Evolutionary conservation across 1,140 invertebrate species (phyloP).

Genomic region (Mizuhopecten yessoensis): DNA sequence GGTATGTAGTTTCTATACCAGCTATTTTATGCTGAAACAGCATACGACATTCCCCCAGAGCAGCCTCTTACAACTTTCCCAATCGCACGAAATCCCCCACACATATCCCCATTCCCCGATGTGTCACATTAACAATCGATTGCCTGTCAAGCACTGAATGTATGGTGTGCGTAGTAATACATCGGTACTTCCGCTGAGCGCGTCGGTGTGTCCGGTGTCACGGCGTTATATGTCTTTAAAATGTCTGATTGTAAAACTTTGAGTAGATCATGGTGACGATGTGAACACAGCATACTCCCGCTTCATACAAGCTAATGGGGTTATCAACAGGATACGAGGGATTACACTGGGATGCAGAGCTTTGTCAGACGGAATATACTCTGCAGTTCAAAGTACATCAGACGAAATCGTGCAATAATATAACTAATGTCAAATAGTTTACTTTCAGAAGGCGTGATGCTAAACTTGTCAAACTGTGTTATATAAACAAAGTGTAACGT

Average conservation of each 20-base stretch:
- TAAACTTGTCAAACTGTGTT: too few species aligned
- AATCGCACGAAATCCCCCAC: not conserved
- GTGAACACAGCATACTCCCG: not conserved
- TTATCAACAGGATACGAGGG: not conserved
- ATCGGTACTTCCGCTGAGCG: slow-evolving; percentile 11
- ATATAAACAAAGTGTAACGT: too few species aligned
- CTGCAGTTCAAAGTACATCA: not conserved
- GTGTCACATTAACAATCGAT: not conserved
- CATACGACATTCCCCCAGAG: too few species aligned
- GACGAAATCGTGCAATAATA: not conserved
- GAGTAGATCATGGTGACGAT: slow-evolving; percentile 22
- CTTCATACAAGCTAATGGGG: not conserved
- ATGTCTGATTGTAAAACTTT: slow-evolving; percentile 8
- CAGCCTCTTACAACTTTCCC: not conserved
- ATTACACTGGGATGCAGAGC: not conserved
- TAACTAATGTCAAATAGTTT: not conserved
- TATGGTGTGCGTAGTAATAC: slow-evolving; percentile 26
- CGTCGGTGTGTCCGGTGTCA: slow-evolving; percentile 36
- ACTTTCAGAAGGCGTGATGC: too few species aligned
- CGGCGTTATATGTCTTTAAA: slow-evolving; percentile 38
- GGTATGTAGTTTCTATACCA: too few species aligned
- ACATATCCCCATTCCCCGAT: not conserved
- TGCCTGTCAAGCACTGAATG: not conserved
- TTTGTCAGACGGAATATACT: not conserved
- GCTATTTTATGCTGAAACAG: too few species aligned